Conservation (phyloP, 2,113 vertebrate genomes). For the Phaethornis superciliosus region DNA sequence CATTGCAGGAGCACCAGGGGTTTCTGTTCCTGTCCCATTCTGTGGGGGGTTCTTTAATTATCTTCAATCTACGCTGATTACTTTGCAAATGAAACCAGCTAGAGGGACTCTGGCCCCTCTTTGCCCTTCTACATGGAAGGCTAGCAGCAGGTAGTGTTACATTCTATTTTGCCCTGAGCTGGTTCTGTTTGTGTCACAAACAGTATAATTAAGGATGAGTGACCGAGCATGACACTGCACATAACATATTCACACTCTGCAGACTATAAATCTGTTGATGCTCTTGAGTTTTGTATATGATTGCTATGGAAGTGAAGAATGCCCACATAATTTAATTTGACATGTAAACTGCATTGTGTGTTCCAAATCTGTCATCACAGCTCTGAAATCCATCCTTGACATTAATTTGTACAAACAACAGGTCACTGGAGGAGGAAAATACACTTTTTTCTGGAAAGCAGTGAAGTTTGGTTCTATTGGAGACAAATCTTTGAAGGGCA, state of each 20-base stretch:
- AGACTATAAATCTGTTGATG: not conserved
- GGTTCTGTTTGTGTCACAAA: not conserved
- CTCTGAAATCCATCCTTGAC: not conserved
- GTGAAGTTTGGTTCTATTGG: not conserved
- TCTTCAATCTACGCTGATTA: not conserved
- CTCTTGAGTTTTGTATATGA: not conserved
- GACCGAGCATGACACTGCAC: not conserved
- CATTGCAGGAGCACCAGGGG: fast-evolving
- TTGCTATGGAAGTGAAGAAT: not conserved
- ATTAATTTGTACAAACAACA: constrained; percentile 11
- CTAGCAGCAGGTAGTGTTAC: not conserved
- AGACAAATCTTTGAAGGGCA: not conserved
- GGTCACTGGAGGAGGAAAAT: not conserved
- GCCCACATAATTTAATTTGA: not conserved
- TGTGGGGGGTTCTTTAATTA: not conserved
- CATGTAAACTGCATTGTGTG: not conserved
- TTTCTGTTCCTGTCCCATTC: not conserved
- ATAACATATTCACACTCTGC: not conserved
- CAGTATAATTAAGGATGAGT: not conserved
- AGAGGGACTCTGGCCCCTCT: not conserved
- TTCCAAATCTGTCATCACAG: constrained; percentile 25
- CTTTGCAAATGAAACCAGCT: not conserved
- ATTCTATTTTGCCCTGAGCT: not conserved
- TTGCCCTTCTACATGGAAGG: not conserved
- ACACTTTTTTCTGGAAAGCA: not conserved